Evolutionary conservation across 2,888 invertebrate genomes (phyloP).

Genomic region (Druceiella hillmani): DNA sequence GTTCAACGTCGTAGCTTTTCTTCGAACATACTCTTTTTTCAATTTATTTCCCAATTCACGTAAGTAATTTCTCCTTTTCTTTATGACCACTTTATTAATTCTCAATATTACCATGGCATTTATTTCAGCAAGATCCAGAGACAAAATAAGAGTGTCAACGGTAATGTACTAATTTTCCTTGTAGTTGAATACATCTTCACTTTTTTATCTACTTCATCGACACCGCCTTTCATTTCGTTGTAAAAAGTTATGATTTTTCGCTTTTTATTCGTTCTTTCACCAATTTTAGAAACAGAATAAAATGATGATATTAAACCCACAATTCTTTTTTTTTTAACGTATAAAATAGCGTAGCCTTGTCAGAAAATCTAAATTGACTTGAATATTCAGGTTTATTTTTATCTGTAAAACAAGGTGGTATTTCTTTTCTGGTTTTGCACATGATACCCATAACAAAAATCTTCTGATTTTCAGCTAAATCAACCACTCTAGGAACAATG

Average conservation of each 20-base stretch:
- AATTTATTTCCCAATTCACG: conserved; percentile 18
- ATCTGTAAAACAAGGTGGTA: conserved; percentile 14
- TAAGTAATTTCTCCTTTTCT: conserved; percentile 21
- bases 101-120: conserved; percentile 25
- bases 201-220: conserved; percentile 22
- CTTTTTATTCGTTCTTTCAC: conserved; percentile 17
- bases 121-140: conserved; percentile 26
- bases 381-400: conserved; percentile 12
- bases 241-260: conserved; percentile 23
- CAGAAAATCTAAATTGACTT: conserved; percentile 19
- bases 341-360: too few relatives aligned
- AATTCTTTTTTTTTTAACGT: conserved; percentile 25
- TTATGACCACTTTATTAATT: too few relatives aligned
- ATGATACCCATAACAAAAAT: conserved; percentile 17
- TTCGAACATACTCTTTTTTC: conserved; percentile 17
- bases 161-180: conserved; percentile 27
- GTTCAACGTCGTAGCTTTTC: conserved; percentile 9
- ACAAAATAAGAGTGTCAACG: conserved; percentile 24
- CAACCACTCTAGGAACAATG: conserved; percentile 23
- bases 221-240: conserved; percentile 22
- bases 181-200: too few relatives aligned
- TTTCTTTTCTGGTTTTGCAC: conserved; percentile 20
- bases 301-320: conserved; percentile 20
- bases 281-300: conserved; percentile 20
- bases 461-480: conserved; percentile 20